These are phyloP conservation scores for Puntigrus tetrazona DNA, from an alignment of 2,113 vertebrate species.

Conservation along the genomic window DNA sequence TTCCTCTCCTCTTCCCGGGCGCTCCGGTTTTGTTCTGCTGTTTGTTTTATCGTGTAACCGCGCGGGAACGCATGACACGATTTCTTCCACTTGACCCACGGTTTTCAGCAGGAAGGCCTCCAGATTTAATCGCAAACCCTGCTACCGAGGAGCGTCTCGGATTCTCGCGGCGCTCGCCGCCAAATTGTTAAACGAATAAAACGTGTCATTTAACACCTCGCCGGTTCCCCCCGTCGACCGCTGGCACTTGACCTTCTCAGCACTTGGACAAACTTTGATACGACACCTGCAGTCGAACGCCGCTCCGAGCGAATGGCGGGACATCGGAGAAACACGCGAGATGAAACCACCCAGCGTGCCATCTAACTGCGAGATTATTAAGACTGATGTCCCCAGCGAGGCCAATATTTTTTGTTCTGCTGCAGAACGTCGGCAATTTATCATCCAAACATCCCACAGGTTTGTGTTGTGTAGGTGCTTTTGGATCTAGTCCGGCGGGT, in stretches of 20 bases:
- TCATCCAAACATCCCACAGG: conserved; percentile 78
- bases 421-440: conserved; percentile 79
- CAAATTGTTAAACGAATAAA: conserved; percentile 56
- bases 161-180: conserved; percentile 40
- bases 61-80: conserved; percentile 31
- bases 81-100: conserved; percentile 31
- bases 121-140: conserved; percentile 45
- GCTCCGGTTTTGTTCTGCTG: conserved; percentile 24
- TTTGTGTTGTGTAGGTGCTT: conserved; percentile 78
- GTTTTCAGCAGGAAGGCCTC: conserved; percentile 24
- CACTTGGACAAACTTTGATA: conserved; percentile 56
- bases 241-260: conserved; percentile 62
- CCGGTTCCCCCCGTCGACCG: conserved; percentile 56
- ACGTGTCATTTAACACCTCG: conserved; percentile 55
- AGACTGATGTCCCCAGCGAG: conserved; percentile 78
- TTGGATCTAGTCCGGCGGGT: conserved; percentile 77
- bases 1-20: conserved; percentile 12
- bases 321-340: conserved; percentile 68
- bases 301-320: conserved; percentile 55
- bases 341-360: conserved; percentile 72
- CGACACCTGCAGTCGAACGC: conserved; percentile 68
- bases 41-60: conserved; percentile 35
- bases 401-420: conserved; percentile 77
- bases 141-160: conserved; percentile 30
- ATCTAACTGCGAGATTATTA: conserved; percentile 75